phyloP scores from a whole-genome alignment of 2,113 vertebrate genomes.

The Picathartes gymnocephalus region DNA sequence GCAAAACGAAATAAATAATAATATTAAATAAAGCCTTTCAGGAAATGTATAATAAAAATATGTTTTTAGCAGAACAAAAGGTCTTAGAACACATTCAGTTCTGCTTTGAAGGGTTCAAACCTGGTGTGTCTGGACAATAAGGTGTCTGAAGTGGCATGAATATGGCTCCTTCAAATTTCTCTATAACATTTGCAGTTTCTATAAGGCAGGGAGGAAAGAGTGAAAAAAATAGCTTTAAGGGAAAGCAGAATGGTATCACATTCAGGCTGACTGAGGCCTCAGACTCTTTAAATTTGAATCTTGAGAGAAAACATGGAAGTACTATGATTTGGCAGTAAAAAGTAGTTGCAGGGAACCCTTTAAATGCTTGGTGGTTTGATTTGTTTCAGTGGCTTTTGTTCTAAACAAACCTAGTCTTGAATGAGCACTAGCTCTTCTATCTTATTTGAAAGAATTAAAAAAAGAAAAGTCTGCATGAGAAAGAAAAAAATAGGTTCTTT shows the following conservation, averaged over 20 bases:
- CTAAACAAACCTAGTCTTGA: background rate
- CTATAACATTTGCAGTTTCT: background rate
- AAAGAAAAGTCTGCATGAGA: background rate
- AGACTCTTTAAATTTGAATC: background rate
- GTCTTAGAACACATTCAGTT: background rate
- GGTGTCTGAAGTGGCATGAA: background rate
- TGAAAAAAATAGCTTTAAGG: background rate
- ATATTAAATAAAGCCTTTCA: background rate
- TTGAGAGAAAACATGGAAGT: background rate
- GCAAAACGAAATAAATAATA: background rate
- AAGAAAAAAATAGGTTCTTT: background rate
- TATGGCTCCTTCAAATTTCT: background rate
- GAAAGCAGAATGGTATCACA: background rate
- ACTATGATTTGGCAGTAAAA: background rate
- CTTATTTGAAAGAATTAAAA: background rate
- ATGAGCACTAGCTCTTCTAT: background rate
- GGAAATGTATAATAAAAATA: constrained; percentile 4
- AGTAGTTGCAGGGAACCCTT: background rate
- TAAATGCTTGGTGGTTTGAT: background rate
- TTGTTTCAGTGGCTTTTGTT: background rate
- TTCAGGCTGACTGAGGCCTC: background rate
- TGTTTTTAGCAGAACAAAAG: background rate
- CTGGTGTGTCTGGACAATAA: background rate
- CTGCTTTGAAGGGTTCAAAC: background rate
- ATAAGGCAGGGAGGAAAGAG: background rate